Base-by-base conservation (phyloP, 2,888 invertebrate genomes). In the Pachydiplax longipennis region DNA sequence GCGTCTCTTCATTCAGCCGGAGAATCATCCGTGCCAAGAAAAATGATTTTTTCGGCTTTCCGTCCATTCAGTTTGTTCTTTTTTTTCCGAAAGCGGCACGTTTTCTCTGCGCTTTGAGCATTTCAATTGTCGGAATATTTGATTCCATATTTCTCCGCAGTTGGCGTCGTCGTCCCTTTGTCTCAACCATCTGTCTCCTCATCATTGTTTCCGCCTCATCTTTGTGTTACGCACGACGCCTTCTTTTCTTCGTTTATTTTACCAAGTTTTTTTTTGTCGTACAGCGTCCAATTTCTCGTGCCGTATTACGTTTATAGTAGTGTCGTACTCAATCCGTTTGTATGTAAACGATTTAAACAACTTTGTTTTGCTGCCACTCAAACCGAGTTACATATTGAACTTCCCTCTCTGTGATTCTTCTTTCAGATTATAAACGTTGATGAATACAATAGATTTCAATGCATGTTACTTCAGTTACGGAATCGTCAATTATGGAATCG, bases 21-120 rank as follows among this genome's bases (percentile, higher is more conserved):
- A n/a, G n/a, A n/a, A n/a, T n/a, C n/a, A n/a, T 65, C n/a, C 6
- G 83, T 61, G 58, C 83, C 31, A 35, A 83, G 58, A 58, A 12
- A 58, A 83, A n/a, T 6, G n/a, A n/a, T n/a, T n/a, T n/a, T n/a
- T n/a, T n/a, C 61, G 61, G 31, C 83, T 83, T 83, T 83, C 83
- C 83, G 83, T 40, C 53, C 83, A 58, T 83, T 83, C 22, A n/a
- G 8, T 6, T 44, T 48, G 25, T 25, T 48, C 48, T 25, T 83
- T 44, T n/a, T 82, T 48, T 83, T 83, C 58, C 35, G 58, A 83
- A 35, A 22, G 35, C 83, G 31, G 58, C 31, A 10, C 48, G 13
- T 31, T 12, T 48, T 12, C 83, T 15, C 10, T 31, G 53, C 53
- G 58, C 83, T n/a, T 53, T 83, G 58, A 83, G 83, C 83, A 83